Conservation (phyloP, 2,113 vertebrate species). For the Etia nguti region DNA sequence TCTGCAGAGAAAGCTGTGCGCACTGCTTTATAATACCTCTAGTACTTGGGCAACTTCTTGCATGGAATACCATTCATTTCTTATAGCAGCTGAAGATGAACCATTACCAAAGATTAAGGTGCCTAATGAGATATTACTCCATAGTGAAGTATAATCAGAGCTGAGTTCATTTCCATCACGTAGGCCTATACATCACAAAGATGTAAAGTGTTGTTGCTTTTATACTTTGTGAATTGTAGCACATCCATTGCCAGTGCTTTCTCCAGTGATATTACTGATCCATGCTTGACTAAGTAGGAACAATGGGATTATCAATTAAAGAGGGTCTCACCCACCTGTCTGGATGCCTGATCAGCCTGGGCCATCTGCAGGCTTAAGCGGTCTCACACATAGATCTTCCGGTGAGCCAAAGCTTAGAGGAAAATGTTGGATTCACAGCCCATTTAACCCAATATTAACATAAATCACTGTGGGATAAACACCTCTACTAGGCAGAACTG, state of each 20-base stretch:
- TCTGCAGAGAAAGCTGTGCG: not conserved
- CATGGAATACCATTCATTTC: not conserved
- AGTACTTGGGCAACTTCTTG: not conserved
- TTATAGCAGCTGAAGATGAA: not conserved
- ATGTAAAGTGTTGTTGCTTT: slow-evolving; percentile 9
- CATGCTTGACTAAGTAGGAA: slow-evolving; percentile 50
- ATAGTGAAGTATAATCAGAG: slow-evolving; percentile 2
- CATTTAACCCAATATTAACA: slow-evolving; percentile 65
- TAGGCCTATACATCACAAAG: slow-evolving; percentile 26
- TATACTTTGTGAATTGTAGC: slow-evolving; percentile 30
- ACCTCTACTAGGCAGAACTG: not conserved
- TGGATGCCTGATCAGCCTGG: not conserved
- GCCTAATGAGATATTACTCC: not conserved
- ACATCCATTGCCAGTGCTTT: slow-evolving; percentile 15
- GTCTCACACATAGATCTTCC: slow-evolving; percentile 48
- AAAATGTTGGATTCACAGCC: slow-evolving; percentile 52
- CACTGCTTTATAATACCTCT: not conserved
- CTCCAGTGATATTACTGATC: slow-evolving; percentile 20
- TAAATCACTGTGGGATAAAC: slow-evolving; percentile 42
- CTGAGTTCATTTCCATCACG: not conserved
- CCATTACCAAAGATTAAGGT: not conserved
- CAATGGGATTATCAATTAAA: slow-evolving; percentile 56
- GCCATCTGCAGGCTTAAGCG: not conserved
- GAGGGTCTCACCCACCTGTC: slow-evolving; percentile 43
- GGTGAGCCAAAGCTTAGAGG: slow-evolving; percentile 57